Base-by-base conservation (phyloP, 2,113 vertebrate species). In the Shinisaurus crocodilurus region DNA sequence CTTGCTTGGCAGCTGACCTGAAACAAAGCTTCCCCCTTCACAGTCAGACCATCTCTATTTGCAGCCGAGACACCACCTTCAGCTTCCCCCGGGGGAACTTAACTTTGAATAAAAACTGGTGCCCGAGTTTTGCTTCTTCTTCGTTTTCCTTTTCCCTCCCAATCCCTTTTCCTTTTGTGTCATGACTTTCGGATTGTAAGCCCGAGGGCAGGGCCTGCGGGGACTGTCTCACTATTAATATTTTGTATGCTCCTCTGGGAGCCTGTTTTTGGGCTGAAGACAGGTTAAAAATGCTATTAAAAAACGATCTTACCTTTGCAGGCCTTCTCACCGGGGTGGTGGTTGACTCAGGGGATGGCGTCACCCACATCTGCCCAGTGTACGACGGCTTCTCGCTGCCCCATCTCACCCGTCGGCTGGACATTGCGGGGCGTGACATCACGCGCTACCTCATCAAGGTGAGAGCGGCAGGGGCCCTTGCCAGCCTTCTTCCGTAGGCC, bases 331-430 rank as follows among this genome's bases (percentile, higher is more conserved):
- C 91, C 1, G 91, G 91, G 0, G 87, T 91, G 29, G 93, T 94
- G n/a, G 93, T 94, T 69, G 93, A 94, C 65, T 94, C 93, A 0
- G 93, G 93, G 20, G 93, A 94, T 15, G 93, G 93, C 0, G 93
- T 94, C 27, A 94, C 93, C 18, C 93, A 94, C 82, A 94, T 94
- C 89, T 94, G 93, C 76, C 93, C 93, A 1, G 93, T 94, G 13
- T 94, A 94, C 6, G 93, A 94, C 87, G 92, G 92, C 25, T 93
- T 91, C 77, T 88, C 92, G 3, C 57, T 93, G 87, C 92, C 92
- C 16, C 92, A 93, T 2, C 87, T 93, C 67, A 93, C 90, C 37
- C 86, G 89, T 3, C 83, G 92, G 77, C 76, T 93, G 83, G 92
- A 93, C 37, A 93, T 93, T 0, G 92, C 92, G 1, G 92, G 92